phyloP scores from a whole-genome alignment of 2,888 invertebrate genomes.

The Ormyrus nitidulus region DNA sequence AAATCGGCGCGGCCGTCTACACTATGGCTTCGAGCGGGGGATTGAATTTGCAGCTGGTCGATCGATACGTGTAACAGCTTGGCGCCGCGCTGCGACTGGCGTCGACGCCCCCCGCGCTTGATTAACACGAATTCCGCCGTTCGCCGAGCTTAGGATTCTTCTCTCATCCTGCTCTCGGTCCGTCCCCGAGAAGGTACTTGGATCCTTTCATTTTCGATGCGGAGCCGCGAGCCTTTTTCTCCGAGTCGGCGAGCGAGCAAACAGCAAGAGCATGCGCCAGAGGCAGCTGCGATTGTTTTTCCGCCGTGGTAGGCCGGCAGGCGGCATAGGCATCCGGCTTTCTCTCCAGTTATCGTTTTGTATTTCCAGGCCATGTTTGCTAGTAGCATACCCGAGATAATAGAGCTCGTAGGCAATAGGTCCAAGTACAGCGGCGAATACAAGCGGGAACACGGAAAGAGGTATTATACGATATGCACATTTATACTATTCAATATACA shows the following conservation, averaged over 20 bases:
- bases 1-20: conserved; percentile 24
- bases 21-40: background rate
- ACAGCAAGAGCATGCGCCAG: background rate
- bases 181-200: background rate
- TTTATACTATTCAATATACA: background rate
- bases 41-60: conserved; percentile 33
- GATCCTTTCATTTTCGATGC: background rate
- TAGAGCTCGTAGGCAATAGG: conserved; percentile 99
- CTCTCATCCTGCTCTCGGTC: background rate
- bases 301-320: conserved; percentile 7
- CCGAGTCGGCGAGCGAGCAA: background rate
- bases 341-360: conserved; percentile 72
- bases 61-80: conserved; percentile 13
- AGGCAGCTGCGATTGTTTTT: conserved; percentile 51
- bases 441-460: conserved; percentile 99
- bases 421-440: conserved; percentile 99
- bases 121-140: conserved; percentile 29
- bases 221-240: background rate
- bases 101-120: background rate
- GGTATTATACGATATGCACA: conserved; percentile 80
- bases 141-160: background rate
- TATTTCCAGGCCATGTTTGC: conserved; percentile 99
- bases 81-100: background rate
- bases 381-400: conserved; percentile 99
- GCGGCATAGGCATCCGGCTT: conserved; percentile 26